Evolutionary conservation across 2,113 vertebrate genomes (phyloP).

Genomic region (Syngnathus typhle): DNA sequence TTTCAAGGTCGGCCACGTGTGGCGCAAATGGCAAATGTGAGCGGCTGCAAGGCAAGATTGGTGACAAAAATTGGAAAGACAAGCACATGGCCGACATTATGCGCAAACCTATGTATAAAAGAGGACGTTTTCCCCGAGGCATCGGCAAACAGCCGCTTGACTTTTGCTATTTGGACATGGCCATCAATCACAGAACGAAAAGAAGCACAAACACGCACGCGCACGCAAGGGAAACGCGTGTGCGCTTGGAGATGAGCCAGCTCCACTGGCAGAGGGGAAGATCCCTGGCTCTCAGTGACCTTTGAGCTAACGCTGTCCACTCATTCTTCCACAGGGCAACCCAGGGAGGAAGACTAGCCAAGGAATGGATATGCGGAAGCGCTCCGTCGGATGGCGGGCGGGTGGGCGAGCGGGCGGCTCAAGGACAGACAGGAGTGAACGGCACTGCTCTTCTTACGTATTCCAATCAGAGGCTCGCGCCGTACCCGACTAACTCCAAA

Average conservation of each 20-base stretch:
- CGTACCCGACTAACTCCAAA: background rate
- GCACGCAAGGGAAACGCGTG: background rate
- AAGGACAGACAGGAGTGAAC: conserved; percentile 23
- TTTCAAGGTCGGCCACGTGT: conserved; percentile 39
- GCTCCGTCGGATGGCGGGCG: background rate
- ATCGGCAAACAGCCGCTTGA: conserved; percentile 1
- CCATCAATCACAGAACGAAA: conserved; percentile 21
- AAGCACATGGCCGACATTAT: conserved; percentile 10
- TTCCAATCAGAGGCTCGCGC: conserved; percentile 5
- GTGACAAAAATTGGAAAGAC: background rate
- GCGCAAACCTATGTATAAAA: background rate
- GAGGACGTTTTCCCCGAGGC: background rate
- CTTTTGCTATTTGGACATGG: conserved; percentile 25
- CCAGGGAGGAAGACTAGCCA: background rate
- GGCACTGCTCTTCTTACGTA: conserved; percentile 16
- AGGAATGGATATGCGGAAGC: conserved; percentile 5
- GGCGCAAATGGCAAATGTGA: conserved; percentile 1
- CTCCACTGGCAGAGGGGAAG: conserved; percentile 14
- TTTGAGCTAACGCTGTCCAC: conserved; percentile 42
- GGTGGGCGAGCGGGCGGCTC: conserved; percentile 1
- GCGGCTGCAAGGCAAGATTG: background rate
- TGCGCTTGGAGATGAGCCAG: conserved; percentile 4
- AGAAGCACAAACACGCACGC: conserved; percentile 3
- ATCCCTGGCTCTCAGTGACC: conserved; percentile 34
- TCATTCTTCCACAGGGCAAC: conserved; percentile 37